phyloP scores from a whole-genome alignment of 2,797 vertebrate species.

The Takifugu rubripes region DNA sequence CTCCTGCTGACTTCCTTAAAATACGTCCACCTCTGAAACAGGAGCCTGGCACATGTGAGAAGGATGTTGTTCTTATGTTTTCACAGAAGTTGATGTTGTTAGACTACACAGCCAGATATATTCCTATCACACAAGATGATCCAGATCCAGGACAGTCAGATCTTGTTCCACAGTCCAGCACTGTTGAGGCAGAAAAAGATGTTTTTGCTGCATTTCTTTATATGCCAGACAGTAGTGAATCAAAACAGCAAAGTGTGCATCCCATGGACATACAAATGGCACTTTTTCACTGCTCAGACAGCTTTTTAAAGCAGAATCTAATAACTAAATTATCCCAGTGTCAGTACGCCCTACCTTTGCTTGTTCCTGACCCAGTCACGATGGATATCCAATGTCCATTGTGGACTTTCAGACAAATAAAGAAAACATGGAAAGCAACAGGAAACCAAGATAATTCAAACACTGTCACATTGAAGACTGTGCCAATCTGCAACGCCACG shows the following conservation, averaged over 20 bases:
- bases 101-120: slow-evolving; percentile 65
- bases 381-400: slow-evolving; percentile 62
- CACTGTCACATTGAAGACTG: slow-evolving; percentile 25
- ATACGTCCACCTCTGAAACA: too few relatives aligned
- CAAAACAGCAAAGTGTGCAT: slow-evolving; percentile 44
- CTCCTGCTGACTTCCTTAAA: too few relatives aligned
- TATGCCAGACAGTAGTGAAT: not conserved
- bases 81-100: slow-evolving; percentile 65
- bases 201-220: slow-evolving; percentile 3
- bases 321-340: slow-evolving; percentile 64
- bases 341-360: slow-evolving; percentile 76
- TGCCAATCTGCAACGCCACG: slow-evolving; percentile 53
- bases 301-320: slow-evolving; percentile 70
- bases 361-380: slow-evolving; percentile 68
- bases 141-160: not conserved
- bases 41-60: too few relatives aligned
- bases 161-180: not conserved
- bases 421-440: slow-evolving; percentile 60
- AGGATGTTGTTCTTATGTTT: slow-evolving; percentile 24
- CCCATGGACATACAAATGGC: slow-evolving; percentile 77
- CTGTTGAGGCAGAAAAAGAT: not conserved
- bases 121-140: slow-evolving; percentile 31
- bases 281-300: slow-evolving; percentile 71
- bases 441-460: slow-evolving; percentile 9
- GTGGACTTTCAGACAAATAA: slow-evolving; percentile 64